Evolutionary conservation across 1,140 invertebrate genomes (phyloP).

Genomic region (Agrilus planipennis): DNA sequence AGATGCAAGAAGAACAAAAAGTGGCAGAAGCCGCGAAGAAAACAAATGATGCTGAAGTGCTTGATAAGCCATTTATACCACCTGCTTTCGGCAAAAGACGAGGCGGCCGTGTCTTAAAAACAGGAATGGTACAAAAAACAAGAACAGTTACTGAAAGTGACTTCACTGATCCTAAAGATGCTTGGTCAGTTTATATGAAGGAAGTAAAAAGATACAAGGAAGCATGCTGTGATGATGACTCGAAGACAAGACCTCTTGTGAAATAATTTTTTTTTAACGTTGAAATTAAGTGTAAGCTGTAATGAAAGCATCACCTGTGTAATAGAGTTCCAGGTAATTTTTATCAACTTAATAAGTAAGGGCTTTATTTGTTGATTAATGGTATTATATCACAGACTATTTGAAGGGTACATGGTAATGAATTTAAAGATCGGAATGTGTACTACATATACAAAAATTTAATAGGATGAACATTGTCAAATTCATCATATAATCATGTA

Average conservation of each 20-base stretch:
- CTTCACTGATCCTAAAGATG: conserved; percentile 62
- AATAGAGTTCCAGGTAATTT: too few relatives aligned
- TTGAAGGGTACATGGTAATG: too few relatives aligned
- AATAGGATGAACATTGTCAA: too few relatives aligned
- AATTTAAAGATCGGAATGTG: too few relatives aligned
- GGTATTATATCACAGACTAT: too few relatives aligned
- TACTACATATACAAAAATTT: too few relatives aligned
- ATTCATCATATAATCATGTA: too few relatives aligned
- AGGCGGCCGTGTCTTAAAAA: conserved; percentile 75
- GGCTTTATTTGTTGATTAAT: too few relatives aligned
- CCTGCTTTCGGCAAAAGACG: conserved; percentile 70
- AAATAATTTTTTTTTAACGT: conserved; percentile 47
- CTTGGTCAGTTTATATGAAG: conserved; percentile 84
- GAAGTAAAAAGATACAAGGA: conserved; percentile 88
- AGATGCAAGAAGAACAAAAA: conserved; percentile 58
- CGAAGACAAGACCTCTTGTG: conserved; percentile 80
- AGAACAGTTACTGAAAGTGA: conserved; percentile 53
- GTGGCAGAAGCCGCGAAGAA: conserved; percentile 17
- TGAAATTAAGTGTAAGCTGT: too few relatives aligned
- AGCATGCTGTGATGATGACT: conserved; percentile 81
- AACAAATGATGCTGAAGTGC: conserved; percentile 15
- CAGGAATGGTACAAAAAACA: conserved; percentile 77
- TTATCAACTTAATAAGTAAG: too few relatives aligned
- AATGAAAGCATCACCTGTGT: too few relatives aligned
- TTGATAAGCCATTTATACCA: conserved; percentile 40